Conservation (phyloP, 2,113 vertebrate genomes). For the Tychaedon coryphoeus region DNA sequence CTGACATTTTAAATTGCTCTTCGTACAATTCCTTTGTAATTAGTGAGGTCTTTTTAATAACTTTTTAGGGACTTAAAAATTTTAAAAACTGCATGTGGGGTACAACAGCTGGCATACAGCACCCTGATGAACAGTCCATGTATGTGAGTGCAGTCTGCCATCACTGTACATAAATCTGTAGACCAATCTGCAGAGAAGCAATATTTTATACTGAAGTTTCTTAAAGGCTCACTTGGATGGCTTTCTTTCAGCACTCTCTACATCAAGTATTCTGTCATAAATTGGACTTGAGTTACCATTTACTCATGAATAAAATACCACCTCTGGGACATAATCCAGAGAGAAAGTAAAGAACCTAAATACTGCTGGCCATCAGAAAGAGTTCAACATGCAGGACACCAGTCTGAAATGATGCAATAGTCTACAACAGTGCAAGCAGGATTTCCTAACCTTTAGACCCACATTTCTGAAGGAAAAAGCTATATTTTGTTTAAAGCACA, state of each 20-base stretch:
- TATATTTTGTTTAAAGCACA: not conserved
- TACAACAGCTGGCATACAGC: not conserved
- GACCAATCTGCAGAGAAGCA: not conserved
- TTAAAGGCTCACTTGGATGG: not conserved
- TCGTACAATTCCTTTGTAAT: not conserved
- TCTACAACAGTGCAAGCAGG: not conserved
- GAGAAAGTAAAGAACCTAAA: not conserved
- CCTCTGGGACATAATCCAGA: not conserved
- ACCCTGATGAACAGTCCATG: not conserved
- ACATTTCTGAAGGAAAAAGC: not conserved
- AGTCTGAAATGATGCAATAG: not conserved
- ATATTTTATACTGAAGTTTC: not conserved
- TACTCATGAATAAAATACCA: not conserved
- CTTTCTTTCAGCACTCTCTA: not conserved
- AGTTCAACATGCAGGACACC: not conserved
- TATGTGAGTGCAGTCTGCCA: not conserved
- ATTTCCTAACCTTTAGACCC: not conserved
- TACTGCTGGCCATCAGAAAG: not conserved
- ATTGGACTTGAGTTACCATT: not conserved
- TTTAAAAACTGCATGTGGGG: not conserved
- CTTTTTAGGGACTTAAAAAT: not conserved
- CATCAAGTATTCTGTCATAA: not conserved
- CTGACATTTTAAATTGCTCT: not conserved
- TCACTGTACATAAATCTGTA: not conserved
- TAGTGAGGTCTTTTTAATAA: not conserved